Evolutionary conservation across 2,797 vertebrate species (phyloP).

Genomic region (Balearica regulorum): DNA sequence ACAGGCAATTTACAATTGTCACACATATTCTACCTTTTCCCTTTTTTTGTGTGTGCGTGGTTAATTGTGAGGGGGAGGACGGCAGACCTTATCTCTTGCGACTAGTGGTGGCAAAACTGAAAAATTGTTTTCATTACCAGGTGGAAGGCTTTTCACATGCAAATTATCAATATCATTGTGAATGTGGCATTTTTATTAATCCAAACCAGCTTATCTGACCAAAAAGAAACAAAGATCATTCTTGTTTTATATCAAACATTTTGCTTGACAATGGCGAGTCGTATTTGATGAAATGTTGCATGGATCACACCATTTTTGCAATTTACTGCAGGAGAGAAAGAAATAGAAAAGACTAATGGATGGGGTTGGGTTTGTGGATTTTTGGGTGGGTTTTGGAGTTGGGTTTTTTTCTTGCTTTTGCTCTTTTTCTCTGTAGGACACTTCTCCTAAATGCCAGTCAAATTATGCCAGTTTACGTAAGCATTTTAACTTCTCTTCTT

Average conservation of each 20-base stretch:
- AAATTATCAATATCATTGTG: constrained; percentile 60
- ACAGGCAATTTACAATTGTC: constrained; percentile 1
- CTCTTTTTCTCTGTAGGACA: constrained; percentile 10
- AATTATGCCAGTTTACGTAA: neutral
- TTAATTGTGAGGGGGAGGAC: constrained; percentile 43
- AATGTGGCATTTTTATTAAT: constrained; percentile 57
- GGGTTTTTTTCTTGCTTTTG: neutral
- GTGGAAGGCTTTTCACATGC: constrained; percentile 59
- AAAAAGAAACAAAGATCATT: constrained; percentile 2
- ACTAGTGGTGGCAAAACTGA: constrained; percentile 54
- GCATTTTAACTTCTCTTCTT: constrained; percentile 41
- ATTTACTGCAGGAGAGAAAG: neutral
- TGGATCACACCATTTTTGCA: neutral
- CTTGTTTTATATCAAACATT: constrained; percentile 20
- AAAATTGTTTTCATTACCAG: constrained; percentile 55
- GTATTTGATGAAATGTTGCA: neutral
- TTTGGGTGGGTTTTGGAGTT: neutral
- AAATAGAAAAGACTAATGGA: neutral
- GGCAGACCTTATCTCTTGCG: constrained; percentile 25
- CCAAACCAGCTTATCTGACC: neutral
- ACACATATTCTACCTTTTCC: neutral
- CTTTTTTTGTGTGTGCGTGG: neutral
- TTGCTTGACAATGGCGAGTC: neutral
- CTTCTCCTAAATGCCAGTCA: constrained; percentile 19
- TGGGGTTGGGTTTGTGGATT: neutral